phyloP scores from a whole-genome alignment of 2,113 vertebrate species.

The Hydropotes inermis region DNA sequence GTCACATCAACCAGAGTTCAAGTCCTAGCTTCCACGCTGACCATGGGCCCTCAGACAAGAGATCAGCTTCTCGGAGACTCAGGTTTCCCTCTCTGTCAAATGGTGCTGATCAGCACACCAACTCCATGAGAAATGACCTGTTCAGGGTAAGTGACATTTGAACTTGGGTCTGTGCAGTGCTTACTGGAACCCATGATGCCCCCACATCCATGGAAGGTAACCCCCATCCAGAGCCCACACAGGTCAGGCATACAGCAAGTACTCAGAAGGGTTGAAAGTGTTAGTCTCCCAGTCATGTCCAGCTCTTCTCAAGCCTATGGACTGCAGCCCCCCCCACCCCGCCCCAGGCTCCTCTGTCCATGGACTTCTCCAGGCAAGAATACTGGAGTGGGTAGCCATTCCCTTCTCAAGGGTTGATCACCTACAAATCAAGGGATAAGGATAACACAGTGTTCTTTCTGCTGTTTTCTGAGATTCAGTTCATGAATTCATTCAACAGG shows the following conservation, averaged over 20 bases:
- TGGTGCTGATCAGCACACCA: neutral
- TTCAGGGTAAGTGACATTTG: neutral
- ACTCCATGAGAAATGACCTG: neutral
- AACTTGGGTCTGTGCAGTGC: neutral
- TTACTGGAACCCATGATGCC: accelerated
- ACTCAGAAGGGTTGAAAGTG: neutral
- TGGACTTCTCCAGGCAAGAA: neutral
- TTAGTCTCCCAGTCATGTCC: neutral
- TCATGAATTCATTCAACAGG: neutral
- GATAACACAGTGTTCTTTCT: accelerated
- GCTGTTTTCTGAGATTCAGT: neutral
- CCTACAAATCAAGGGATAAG: neutral
- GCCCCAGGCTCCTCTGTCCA: neutral
- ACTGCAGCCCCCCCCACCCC: neutral
- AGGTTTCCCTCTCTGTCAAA: neutral
- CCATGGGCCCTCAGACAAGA: neutral
- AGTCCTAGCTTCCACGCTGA: neutral
- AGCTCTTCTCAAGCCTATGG: neutral
- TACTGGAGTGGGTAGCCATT: neutral
- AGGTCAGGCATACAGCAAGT: neutral
- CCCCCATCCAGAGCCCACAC: accelerated
- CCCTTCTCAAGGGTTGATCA: neutral
- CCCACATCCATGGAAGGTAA: accelerated
- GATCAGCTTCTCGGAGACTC: neutral
- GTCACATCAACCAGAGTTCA: neutral